A percentile compares a stretch with the other conserved stretches of the same genome.
Evolutionary conservation across 1,140 invertebrate species (phyloP).

Genomic region (Eubasilissa regina): DNA sequence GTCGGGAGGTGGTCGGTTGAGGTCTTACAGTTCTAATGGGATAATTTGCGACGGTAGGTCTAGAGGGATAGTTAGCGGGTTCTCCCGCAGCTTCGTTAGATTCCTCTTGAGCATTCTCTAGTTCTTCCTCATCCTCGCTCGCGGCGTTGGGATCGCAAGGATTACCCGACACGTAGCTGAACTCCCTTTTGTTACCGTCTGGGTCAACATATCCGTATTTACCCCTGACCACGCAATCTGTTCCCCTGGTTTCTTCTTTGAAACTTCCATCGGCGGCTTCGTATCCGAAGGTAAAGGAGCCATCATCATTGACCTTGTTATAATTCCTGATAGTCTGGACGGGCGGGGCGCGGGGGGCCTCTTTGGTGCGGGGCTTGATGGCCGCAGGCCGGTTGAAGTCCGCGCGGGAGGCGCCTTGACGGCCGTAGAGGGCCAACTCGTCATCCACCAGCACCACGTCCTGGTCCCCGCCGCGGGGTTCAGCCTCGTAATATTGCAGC

Average conservation of each 20-base stretch:
- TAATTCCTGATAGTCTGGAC: conserved; percentile 86
- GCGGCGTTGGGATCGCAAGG: conserved; percentile 88
- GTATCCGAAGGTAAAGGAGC: conserved; percentile 89
- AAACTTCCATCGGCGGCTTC: conserved; percentile 92
- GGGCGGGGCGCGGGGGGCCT: conserved; percentile 78
- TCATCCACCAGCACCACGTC: conserved; percentile 66
- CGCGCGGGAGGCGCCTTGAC: conserved; percentile 61
- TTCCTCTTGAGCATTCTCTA: conserved; percentile 65
- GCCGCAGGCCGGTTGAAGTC: conserved; percentile 61
- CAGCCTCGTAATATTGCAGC: conserved; percentile 56
- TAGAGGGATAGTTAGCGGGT: conserved; percentile 75
- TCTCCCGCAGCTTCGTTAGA: conserved; percentile 75
- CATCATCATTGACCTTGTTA: conserved; percentile 88
- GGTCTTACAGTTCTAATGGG: conserved; percentile 63
- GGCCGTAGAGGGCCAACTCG: conserved; percentile 67
- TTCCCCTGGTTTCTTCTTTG: conserved; percentile 89
- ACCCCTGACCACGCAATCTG: conserved; percentile 88
- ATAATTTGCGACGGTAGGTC: conserved; percentile 68
- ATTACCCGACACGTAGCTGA: conserved; percentile 93
- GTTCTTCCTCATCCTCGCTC: conserved; percentile 74
- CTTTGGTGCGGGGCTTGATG: conserved; percentile 71
- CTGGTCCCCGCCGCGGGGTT: conserved; percentile 50
- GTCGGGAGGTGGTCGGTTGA: conserved; percentile 70
- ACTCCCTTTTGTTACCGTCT: conserved; percentile 89
- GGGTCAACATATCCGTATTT: conserved; percentile 93